Conservation (phyloP, 2,888 invertebrate species). For the Ecliptopera silaceata region DNA sequence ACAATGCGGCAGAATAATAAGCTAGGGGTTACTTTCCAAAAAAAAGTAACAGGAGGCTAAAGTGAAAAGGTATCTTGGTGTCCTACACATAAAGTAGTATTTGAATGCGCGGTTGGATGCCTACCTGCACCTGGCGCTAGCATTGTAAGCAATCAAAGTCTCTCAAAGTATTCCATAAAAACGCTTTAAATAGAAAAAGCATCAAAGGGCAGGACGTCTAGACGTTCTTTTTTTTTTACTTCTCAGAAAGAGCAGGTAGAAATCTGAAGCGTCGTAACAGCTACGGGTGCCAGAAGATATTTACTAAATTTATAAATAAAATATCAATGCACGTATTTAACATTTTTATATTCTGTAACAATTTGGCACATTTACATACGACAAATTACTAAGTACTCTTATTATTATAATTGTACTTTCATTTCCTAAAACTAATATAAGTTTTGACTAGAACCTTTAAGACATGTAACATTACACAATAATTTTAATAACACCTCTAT, state of each 20-base stretch:
- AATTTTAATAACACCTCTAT: neutral
- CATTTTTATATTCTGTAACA: slow-evolving; percentile 30
- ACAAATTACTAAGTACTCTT: neutral
- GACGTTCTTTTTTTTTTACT: slow-evolving; percentile 71
- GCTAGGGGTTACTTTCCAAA: slow-evolving; percentile 43
- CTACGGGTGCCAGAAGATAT: slow-evolving; percentile 21
- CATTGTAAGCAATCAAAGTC: slow-evolving; percentile 64
- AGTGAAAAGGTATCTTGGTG: slow-evolving; percentile 56
- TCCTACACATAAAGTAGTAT: slow-evolving; percentile 61
- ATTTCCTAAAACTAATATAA: slow-evolving; percentile 6
- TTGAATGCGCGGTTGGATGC: slow-evolving; percentile 49
- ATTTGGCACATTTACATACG: slow-evolving; percentile 28
- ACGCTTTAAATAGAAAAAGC: slow-evolving; percentile 70
- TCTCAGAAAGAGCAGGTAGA: slow-evolving; percentile 75
- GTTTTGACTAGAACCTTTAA: slow-evolving; percentile 16
- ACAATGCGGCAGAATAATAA: slow-evolving; percentile 36
- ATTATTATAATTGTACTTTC: slow-evolving; percentile 24
- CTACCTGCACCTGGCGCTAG: slow-evolving; percentile 78
- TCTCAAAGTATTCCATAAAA: slow-evolving; percentile 69
- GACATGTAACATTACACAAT: neutral
- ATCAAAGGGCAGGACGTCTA: slow-evolving; percentile 79
- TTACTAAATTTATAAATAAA: slow-evolving; percentile 26
- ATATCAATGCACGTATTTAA: slow-evolving; percentile 20
- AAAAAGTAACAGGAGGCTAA: slow-evolving; percentile 45
- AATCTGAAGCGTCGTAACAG: slow-evolving; percentile 41